phyloP scores from a whole-genome alignment of 2,797 vertebrate species.

The Merluccius polli region DNA sequence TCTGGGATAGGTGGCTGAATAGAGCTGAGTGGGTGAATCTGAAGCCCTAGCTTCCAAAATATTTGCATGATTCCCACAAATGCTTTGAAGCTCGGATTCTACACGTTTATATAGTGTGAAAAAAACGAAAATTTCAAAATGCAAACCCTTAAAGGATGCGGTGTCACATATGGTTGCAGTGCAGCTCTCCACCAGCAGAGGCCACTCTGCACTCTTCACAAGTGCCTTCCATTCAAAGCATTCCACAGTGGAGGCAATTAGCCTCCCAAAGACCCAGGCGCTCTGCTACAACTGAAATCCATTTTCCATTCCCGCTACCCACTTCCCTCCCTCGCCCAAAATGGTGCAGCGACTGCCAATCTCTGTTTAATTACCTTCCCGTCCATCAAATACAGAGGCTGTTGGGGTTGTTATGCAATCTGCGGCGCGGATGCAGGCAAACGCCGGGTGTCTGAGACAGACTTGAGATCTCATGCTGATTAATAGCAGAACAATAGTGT shows the following conservation, averaged over 20 bases:
- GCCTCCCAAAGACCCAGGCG: constrained; percentile 20
- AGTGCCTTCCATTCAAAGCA: neutral
- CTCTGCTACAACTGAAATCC: constrained; percentile 22
- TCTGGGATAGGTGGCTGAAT: no score
- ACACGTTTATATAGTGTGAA: no score
- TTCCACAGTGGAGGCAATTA: constrained; percentile 55
- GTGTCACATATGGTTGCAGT: constrained; percentile 13
- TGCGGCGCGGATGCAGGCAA: constrained; percentile 2
- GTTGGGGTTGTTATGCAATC: neutral
- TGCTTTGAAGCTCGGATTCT: no score
- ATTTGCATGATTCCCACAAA: no score
- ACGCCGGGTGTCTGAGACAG: constrained; percentile 26
- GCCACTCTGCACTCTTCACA: constrained; percentile 41
- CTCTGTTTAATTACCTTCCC: neutral
- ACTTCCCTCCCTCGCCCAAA: constrained; percentile 10
- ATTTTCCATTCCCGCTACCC: constrained; percentile 9
- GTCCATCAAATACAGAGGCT: neutral
- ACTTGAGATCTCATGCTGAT: constrained; percentile 38
- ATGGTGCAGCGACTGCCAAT: neutral
- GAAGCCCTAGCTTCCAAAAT: no score
- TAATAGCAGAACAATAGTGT: constrained; percentile 55
- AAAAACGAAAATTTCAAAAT: no score
- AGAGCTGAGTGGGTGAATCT: no score
- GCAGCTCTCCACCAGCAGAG: constrained; percentile 54
- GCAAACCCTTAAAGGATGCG: no score